Base-by-base conservation (phyloP, 2,888 invertebrate species). In the Eremobia ochroleuca region DNA sequence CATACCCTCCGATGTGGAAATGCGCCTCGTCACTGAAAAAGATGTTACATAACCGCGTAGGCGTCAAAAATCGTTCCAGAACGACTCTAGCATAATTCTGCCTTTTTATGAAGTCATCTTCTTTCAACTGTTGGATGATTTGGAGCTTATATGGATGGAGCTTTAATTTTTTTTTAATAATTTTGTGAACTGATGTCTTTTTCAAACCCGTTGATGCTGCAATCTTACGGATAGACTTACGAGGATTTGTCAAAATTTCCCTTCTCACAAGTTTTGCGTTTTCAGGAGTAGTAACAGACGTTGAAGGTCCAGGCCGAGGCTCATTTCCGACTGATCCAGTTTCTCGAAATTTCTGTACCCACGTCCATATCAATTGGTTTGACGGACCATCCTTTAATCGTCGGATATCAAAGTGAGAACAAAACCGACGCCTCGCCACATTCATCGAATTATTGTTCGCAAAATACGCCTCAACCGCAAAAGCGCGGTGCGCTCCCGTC, bases 301-400 rank as follows among this genome's bases (percentile, higher is more conserved):
- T 43, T 43, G 43, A 43, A 70, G 82, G 25, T 62, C 61, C 34
- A 62, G 34, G 25, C 11, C 62, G 25, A 62, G 62, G 25, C 62
- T 62, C 62, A 62, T 37, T 62, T 62, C 4, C 34, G 25, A 62
- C 34, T 25, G 34, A 37, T 37, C 34, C 62, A 34, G 5, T 37
- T 34, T 25, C 5, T 25, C 34, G 34, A 5, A 25, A 37, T 13
- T 62, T 62, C 25, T 37, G 25, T 37, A 62, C 34, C 25, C 6
- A 62, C 62, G 34, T 11, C 34, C 62, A 25, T 37, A 37, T 62
- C 21, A 62, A 11, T 62, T 62, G 34, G 11, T 34, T 62, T 34
- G 25, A 34, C 25, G 25, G 34, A 11, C 21, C 25, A 62, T 25
- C 34, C 25, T 37, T 13, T 34, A 34, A 37, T 62, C 62, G 25